Evolutionary conservation across 2,113 vertebrate species (phyloP), one percentile per base, ranked within the genome.

Genomic region (Gavialis gangeticus): DNA sequence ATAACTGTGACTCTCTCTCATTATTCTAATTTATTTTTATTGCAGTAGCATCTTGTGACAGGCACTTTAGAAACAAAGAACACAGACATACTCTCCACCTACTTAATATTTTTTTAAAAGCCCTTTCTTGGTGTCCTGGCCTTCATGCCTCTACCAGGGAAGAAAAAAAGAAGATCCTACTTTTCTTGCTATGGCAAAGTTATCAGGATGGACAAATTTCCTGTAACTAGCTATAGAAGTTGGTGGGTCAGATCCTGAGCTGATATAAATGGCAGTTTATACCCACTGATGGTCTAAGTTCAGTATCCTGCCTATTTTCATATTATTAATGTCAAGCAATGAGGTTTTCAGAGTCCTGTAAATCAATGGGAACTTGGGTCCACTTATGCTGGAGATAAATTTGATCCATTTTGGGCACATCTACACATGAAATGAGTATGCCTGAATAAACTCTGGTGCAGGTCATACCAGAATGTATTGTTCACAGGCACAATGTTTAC

Each of bases 311-410:
- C 30, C 77, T 85, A 75, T 37, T 37, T 30, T 30, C 30, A 71
- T 59, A 55, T 79, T 88, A 85, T 4, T 8, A 62, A 81, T 86
- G 34, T 63, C 64, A 60, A 75, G 27, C 34, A 84, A 30, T 21
- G 2, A 15, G 22, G 7, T 56, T 84, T 78, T 91, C 84, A 90
- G 84, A 76, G 34, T 30, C 2, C 1, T 46, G 69, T 28, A 84
- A 86, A 57, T 34, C 85, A 92, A 54, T 60, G 90, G 54, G 16
- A 90, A 14, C 27, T 0, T 46, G 0, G 19, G 10, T 15, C 82
- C 90, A 75, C 81, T 82, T 73, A 60, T 24, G 73, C 82, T 77
- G 71, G 69, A 46, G 5, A n/a, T 86, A 30, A 60, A 64, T 86
- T 78, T 73, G 58, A 60, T 58, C 79, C 54, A 24, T 66, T 28